Evolutionary conservation across 2,113 vertebrate genomes (phyloP), one percentile per base, ranked within the genome.

Genomic region (Poecile atricapillus): DNA sequence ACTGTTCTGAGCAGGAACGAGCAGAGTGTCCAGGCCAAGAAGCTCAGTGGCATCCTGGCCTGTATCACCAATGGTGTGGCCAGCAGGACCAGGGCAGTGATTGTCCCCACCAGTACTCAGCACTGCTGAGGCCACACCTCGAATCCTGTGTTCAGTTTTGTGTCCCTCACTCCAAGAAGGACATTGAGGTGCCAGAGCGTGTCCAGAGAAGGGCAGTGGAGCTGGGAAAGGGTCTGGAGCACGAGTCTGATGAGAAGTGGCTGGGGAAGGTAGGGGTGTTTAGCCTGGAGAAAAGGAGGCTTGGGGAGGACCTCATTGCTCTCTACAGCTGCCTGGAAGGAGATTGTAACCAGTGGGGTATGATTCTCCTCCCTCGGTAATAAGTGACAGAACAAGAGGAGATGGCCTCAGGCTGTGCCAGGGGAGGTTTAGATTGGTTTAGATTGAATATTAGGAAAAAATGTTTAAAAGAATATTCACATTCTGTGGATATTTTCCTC

Each of bases 251-350:
- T 33, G 59, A 58, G 28, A 27, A 81, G 8, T 2, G 5, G 5
- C 52, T 24, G 52, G 33, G 19, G 33, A 11, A 67, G 10, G 44
- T 30, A 23, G 5, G 9, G 5, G 0, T 59, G 23, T 24, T 52
- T 1, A 52, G 13, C 33, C 52, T 59, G 44, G 19, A 14, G 15
- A 11, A 74, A 37, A 20, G 33, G 44, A 74, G 1, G 8, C 22
- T 50, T 2, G 4, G 17, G 5, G 6, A 2, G 1, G 8, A 27
- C 22, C 6, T 50, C 15, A 18, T 3, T 0, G 0, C 18, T 43
- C 24, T 19, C 6, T 44, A 23, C 12, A 65, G 1, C 5, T 37
- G 7, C 14, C 5, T 44, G 43, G 64, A 47, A 58, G 43, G 43
- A 81, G 22, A 3, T 3, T 7, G 7, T 37, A 33, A 18, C 3